Evolutionary conservation across 2,113 vertebrate genomes (phyloP).

Genomic region (Leucopsar rothschildi): DNA sequence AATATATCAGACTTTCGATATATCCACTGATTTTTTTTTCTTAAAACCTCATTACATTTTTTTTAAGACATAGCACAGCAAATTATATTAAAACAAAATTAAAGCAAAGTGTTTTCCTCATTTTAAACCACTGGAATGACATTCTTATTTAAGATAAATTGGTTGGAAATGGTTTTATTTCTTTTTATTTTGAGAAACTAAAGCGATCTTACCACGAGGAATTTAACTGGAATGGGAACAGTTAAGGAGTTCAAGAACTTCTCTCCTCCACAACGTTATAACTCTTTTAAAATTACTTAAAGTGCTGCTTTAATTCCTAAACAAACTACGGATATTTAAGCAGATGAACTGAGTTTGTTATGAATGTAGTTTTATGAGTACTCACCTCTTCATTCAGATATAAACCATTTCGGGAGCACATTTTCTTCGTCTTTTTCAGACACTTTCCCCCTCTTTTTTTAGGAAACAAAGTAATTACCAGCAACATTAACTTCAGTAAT

Average conservation of each 20-base stretch:
- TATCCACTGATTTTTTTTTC: background rate
- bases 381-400: background rate
- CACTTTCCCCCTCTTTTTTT: background rate
- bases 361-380: background rate
- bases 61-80: background rate
- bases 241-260: background rate
- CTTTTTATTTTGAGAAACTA: background rate
- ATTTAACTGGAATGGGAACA: background rate
- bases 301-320: background rate
- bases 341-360: background rate
- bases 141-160: background rate
- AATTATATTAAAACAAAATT: background rate
- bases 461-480: background rate
- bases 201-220: fast-evolving
- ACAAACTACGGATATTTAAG: background rate
- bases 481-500: background rate
- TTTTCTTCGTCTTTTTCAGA: background rate
- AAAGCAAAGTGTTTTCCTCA: background rate
- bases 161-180: background rate
- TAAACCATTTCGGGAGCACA: background rate
- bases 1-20: background rate
- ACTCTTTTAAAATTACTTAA: background rate
- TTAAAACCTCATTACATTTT: background rate
- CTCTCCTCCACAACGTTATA: fast-evolving
- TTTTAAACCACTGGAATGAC: background rate